Evolutionary conservation across 2,797 vertebrate genomes (phyloP).

Genomic region (Leuciscus waleckii): DNA sequence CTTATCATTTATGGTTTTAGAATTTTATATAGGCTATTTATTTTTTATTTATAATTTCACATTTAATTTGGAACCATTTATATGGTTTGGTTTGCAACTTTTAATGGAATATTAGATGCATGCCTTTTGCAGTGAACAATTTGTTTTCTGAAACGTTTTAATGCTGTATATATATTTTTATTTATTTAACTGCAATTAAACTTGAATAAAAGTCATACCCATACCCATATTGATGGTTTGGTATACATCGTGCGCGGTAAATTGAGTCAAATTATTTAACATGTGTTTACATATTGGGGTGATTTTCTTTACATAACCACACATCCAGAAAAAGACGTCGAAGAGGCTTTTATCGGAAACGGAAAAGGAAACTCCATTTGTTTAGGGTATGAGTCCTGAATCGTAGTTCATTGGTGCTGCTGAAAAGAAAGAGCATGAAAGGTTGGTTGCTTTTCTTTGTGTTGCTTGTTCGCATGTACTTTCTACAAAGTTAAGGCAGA

Average conservation of each 20-base stretch:
- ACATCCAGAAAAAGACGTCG: neutral
- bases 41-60: neutral
- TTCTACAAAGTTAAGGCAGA: neutral
- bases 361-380: conserved; percentile 40
- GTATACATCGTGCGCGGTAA: neutral
- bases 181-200: neutral
- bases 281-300: neutral
- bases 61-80: neutral
- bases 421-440: conserved; percentile 19
- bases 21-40: neutral
- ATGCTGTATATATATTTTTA: neutral
- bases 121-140: neutral
- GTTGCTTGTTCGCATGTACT: neutral
- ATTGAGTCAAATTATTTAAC: neutral
- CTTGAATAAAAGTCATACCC: neutral
- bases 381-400: conserved; percentile 24
- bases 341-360: conserved; percentile 33
- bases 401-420: conserved; percentile 30
- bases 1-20: neutral
- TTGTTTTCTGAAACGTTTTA: neutral
- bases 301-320: neutral
- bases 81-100: neutral
- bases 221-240: neutral
- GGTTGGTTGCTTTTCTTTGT: conserved; percentile 22
- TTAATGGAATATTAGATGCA: neutral